Base-by-base conservation (phyloP, 2,888 invertebrate genomes). In the Callimorpha dominula region DNA sequence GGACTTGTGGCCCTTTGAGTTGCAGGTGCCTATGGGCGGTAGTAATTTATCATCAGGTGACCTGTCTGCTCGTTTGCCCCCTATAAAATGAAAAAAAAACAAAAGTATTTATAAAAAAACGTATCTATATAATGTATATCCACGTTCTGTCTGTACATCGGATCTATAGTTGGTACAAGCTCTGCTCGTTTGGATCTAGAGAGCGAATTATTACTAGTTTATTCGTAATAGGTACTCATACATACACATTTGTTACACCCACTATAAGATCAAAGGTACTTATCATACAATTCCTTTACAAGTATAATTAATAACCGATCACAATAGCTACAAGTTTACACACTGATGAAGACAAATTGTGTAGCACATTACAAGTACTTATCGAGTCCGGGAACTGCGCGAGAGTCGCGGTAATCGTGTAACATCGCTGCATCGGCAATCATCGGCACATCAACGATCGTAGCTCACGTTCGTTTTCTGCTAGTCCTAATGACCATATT, bases 291-390 rank as follows among this genome's bases (percentile, higher is more conserved):
- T 40, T 6, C 15, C 15, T 65, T 31, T 65, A 65, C 65, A 65
- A 68, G 43, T 42, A 49, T 60, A 71, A 71, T 46, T 60, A 49
- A 66, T 66, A 31, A 40, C 57, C 66, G 52, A 77, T 80, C 78
- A 71, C 40, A 67, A 31, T 52, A 65, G 65, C 50, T 50, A 72
- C 68, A 68, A 46, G 60, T 43, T 17, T 49, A 68, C 52, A 64
- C 42, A 9, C 68, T 78, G 83, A 75, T 73, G 78, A 82, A 72
- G 75, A 81, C 71, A 81, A 72, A 81, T 83, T 14, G 72, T 14
- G 70, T 7, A 11, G 54, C 31, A 54, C 54, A 57, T 20, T 64
- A 52, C 62, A 15, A 15, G 70, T 46, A 40, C 40, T 65, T 65
- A 40, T 20, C 31, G 14, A 31, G 65, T 31, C 63, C 17, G 8